Evolutionary conservation across 2,113 vertebrate genomes (phyloP), one percentile per base, ranked within the genome.

Genomic region (Ammospiza caudacuta): DNA sequence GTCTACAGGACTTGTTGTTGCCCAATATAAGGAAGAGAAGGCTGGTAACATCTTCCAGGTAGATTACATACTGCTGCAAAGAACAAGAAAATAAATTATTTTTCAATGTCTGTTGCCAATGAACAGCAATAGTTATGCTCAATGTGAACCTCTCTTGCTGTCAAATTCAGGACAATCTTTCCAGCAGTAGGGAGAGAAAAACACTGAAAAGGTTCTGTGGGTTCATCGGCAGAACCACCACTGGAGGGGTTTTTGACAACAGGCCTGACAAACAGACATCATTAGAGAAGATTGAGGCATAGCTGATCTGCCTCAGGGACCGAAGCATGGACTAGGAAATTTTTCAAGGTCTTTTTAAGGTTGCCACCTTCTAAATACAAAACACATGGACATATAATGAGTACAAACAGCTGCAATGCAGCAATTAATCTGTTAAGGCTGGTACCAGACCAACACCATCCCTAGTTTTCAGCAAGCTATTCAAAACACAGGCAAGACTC

Each of bases 281-380:
- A 59, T 89, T 87, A 84, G 77, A 59, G 61, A 61, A 91, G 62
- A 87, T 25, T 63, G 64, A 91, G 55, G 55, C 47, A 91, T 31
- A 84, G 52, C 35, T 78, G 37, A 67, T 51, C 57, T 82, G 66
- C 81, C 66, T 85, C 62, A 52, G 57, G 74, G 74, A 31, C 74
- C 84, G 20, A 78, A 72, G 22, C 52, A 75, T 21, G 35, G 69
- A 87, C 27, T 47, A 59, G 57, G 47, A 78, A 55, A 59, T 91
- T 87, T 92, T 92, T 89, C 61, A 94, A 95, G 84, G 68, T 90
- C 80, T 91, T 94, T 95, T 89, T 91, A 90, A 95, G 87, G 84
- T 78, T 89, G 61, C 35, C 81, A 87, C 62, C 54, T 84, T 82
- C 66, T 89, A 94, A 83, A 84, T 74, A 74, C 33, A 58, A 84